Percentiles rank a stretch among this genome's conserved stretches.
These are phyloP conservation scores for Magallana nippona DNA, from an alignment of 2,888 invertebrate species.

Conservation along the genomic window DNA sequence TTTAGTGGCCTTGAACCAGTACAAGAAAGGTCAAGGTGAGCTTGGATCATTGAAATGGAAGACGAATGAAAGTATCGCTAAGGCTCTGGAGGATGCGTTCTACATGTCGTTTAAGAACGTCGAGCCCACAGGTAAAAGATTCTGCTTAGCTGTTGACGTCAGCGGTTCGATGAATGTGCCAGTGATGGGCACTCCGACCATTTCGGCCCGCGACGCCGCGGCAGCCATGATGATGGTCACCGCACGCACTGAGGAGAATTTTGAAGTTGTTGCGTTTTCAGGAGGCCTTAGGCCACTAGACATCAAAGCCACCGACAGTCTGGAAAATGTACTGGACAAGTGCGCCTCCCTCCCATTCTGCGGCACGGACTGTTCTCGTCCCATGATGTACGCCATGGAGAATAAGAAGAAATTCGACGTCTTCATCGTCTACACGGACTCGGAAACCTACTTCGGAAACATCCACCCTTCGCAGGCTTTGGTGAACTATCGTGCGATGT, in stretches of 20 bases:
- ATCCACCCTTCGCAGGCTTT: constrained; percentile 83
- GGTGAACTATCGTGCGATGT: constrained; percentile 83
- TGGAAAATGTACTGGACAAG: constrained; percentile 55
- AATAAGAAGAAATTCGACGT: constrained; percentile 85
- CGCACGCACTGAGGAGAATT: constrained; percentile 71
- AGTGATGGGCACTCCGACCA: constrained; percentile 65
- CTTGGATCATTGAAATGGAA: constrained; percentile 78
- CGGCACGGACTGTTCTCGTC: constrained; percentile 67
- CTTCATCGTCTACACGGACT: constrained; percentile 87
- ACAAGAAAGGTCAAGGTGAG: constrained; percentile 74
- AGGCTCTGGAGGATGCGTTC: constrained; percentile 76
- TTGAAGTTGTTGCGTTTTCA: constrained; percentile 68
- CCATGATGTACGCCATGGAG: constrained; percentile 84
- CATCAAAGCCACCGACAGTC: constrained; percentile 48
- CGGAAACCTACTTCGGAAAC: constrained; percentile 75
- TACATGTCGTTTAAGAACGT: constrained; percentile 80
- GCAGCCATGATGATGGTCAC: constrained; percentile 80
- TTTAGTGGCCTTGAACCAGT: constrained; percentile 75
- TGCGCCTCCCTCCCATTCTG: constrained; percentile 54
- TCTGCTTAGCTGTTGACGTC: constrained; percentile 83
- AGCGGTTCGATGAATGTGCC: constrained; percentile 80
- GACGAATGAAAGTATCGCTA: constrained; percentile 61
- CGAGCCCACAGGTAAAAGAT: constrained; percentile 82
- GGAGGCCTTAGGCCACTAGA: constrained; percentile 41
- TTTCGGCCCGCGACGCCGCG: constrained; percentile 83